Conservation (phyloP, 2,113 vertebrate species). For the Jacana jacana region DNA sequence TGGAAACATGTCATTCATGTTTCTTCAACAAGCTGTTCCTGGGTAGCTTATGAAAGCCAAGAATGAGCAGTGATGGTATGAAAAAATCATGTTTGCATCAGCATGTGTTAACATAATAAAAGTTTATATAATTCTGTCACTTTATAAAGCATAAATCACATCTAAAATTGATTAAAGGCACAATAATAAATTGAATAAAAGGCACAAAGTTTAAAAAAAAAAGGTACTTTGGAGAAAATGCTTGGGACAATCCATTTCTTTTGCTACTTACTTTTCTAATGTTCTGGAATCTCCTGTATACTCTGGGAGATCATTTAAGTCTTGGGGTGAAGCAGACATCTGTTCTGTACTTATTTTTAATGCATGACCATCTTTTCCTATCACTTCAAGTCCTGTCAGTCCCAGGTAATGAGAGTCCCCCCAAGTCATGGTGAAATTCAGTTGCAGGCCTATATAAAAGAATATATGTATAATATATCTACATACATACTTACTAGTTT, state of each 20-base stretch:
- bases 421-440: slow-evolving; percentile 90
- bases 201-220: background rate
- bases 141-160: background rate
- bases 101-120: background rate
- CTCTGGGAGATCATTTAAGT: slow-evolving; percentile 89
- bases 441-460: slow-evolving; percentile 78
- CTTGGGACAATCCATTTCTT: background rate
- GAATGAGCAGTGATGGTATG: background rate
- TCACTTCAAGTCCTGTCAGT: slow-evolving; percentile 91
- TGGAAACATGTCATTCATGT: slow-evolving; percentile 48
- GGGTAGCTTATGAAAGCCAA: slow-evolving; percentile 1
- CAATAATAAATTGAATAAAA: background rate
- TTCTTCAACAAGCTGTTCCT: slow-evolving; percentile 39
- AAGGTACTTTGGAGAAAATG: background rate
- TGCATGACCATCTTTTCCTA: slow-evolving; percentile 84
- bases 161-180: background rate
- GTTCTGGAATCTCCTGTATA: slow-evolving; percentile 84
- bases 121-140: background rate
- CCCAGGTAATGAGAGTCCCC: slow-evolving; percentile 91
- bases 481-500: background rate
- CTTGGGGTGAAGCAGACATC: slow-evolving; percentile 84
- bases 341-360: slow-evolving; percentile 80
- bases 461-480: background rate
- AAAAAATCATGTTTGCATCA: background rate
- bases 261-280: slow-evolving; percentile 85